These are phyloP conservation scores for Nomada fucata DNA, from an alignment of 2,888 invertebrate genomes.

Conservation along the genomic window DNA sequence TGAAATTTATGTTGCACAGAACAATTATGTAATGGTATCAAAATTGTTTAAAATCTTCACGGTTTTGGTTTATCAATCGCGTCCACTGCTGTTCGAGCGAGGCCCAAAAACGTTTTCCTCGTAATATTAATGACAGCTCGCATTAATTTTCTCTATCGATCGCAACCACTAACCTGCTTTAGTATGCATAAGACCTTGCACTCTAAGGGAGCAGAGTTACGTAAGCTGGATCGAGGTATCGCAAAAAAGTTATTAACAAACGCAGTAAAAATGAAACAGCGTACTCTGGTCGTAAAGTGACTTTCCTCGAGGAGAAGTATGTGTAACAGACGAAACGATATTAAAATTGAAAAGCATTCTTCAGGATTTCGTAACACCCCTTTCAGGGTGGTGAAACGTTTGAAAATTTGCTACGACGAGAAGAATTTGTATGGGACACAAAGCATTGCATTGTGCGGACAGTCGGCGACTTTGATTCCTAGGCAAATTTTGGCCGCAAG, in stretches of 20 bases:
- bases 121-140: background rate
- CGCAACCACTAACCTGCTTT: constrained; percentile 25
- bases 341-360: background rate
- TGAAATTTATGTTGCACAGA: background rate
- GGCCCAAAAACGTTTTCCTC: background rate
- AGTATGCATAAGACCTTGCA: constrained; percentile 50
- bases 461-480: constrained; percentile 52
- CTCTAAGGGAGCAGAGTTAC: constrained; percentile 18
- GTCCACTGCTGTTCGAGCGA: background rate
- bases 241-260: constrained; percentile 58
- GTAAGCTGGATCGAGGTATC: constrained; percentile 19
- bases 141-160: constrained; percentile 36
- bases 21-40: too few species aligned
- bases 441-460: constrained; percentile 46
- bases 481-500: constrained; percentile 43
- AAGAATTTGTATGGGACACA: constrained; percentile 37
- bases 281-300: constrained; percentile 33
- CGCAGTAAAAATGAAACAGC: constrained; percentile 38
- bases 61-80: background rate
- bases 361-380: constrained; percentile 4
- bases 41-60: background rate
- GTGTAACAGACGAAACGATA: background rate
- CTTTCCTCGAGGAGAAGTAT: constrained; percentile 13
- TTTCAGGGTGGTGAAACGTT: background rate
- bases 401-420: background rate